Percentiles rank a stretch among this genome's conserved stretches.
phyloP scores from a whole-genome alignment of 1,140 invertebrate species.

The Drosophila orena region DNA sequence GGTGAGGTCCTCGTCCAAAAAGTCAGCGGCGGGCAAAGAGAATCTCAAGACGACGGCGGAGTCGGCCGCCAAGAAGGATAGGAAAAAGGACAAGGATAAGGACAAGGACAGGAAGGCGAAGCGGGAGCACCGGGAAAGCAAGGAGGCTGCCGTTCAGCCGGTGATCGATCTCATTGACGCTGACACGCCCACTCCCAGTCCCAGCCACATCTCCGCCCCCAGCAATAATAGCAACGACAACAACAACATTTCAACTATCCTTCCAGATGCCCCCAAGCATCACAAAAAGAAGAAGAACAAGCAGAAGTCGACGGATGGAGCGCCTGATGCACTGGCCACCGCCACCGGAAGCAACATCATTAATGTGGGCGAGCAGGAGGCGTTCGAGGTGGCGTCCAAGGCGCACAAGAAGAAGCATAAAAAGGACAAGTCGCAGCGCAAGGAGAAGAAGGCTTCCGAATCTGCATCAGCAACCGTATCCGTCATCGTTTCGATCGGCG shows the following conservation, averaged over 20 bases:
- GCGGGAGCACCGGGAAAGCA: constrained; percentile 7
- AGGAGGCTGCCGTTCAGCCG: constrained; percentile 4
- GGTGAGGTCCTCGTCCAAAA: constrained; percentile 19
- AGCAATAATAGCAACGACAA: constrained; percentile 12
- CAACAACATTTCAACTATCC: constrained; percentile 9
- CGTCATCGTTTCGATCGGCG: constrained; percentile 55
- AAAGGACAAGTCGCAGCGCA: constrained; percentile 70
- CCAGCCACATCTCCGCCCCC: constrained; percentile 29
- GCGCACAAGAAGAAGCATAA: constrained; percentile 79
- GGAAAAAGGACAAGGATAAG: constrained; percentile 58
- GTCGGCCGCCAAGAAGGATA: constrained; percentile 49
- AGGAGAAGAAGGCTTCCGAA: constrained; percentile 46
- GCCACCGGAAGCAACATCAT: constrained; percentile 33
- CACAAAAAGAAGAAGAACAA: constrained; percentile 85
- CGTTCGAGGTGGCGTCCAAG: constrained; percentile 27
- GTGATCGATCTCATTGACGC: constrained; percentile 65
- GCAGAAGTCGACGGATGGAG: constrained; percentile 52
- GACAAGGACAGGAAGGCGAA: constrained; percentile 22
- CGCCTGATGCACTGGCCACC: background rate
- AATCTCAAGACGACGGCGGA: constrained; percentile 55
- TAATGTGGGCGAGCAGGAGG: background rate
- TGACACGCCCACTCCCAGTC: constrained; percentile 47
- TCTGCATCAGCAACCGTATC: constrained; percentile 16
- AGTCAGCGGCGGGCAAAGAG: constrained; percentile 46
- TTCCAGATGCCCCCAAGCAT: constrained; percentile 26